Percentiles rank a stretch among this genome's conserved stretches.
These are phyloP conservation scores for Arrhopalites spinosus DNA, from an alignment of 2,888 invertebrate species.

Conservation along the genomic window DNA sequence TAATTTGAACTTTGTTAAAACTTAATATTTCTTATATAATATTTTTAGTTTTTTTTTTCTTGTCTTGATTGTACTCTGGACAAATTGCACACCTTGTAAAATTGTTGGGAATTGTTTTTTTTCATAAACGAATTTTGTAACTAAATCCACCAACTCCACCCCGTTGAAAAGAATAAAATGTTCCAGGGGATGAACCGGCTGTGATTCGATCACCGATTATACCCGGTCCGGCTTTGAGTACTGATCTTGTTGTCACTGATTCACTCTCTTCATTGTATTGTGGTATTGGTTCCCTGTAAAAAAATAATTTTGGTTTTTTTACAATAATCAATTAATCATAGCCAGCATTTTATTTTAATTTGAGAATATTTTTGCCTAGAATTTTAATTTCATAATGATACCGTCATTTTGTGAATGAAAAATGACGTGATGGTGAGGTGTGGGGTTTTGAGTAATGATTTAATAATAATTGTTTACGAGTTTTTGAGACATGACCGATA, in stretches of 20 bases:
- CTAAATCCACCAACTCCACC: conserved; percentile 56
- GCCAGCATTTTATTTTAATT: neutral
- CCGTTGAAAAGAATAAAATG: conserved; percentile 61
- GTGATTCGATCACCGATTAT: conserved; percentile 18
- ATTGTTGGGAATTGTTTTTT: neutral
- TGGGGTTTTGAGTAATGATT: no score
- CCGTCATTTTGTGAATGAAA: no score
- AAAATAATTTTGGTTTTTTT: neutral
- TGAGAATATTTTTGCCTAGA: no score
- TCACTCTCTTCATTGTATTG: conserved; percentile 55
- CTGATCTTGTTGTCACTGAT: conserved; percentile 47
- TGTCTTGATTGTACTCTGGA: no score
- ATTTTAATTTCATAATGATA: no score
- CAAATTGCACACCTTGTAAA: neutral
- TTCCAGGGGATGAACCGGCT: conserved; percentile 68
- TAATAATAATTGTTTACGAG: no score
- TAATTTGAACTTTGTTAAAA: no score
- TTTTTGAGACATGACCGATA: no score
- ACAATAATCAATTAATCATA: neutral
- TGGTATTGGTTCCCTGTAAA: conserved; percentile 53
- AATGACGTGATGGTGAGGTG: no score
- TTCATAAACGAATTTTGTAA: conserved; percentile 44
- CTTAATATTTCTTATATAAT: no score
- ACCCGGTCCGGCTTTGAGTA: conserved; percentile 52
- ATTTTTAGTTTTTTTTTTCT: no score